phyloP scores from a whole-genome alignment of 2,888 invertebrate species.

The Smittia sp. region DNA sequence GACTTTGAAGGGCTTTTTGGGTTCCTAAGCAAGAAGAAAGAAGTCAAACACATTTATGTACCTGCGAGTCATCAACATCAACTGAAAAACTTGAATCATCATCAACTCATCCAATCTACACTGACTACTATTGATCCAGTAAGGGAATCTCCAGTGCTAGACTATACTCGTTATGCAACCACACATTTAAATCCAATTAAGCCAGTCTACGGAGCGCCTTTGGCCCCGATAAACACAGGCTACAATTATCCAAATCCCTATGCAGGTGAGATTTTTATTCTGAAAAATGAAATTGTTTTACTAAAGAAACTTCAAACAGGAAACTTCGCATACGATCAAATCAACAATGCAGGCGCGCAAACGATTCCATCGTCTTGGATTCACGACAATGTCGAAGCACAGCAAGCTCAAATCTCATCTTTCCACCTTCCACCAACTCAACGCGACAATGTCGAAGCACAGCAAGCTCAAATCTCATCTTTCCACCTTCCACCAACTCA shows the following conservation, averaged over 20 bases:
- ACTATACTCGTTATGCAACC: constrained; percentile 43
- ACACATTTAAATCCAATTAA: constrained; percentile 38
- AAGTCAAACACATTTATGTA: constrained; percentile 37
- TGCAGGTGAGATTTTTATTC: constrained; percentile 16
- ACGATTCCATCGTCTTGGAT: constrained; percentile 22
- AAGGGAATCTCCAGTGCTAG: constrained; percentile 20
- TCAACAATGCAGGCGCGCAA: neutral
- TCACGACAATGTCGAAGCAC: neutral
- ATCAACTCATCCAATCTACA: constrained; percentile 15
- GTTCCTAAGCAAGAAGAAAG: constrained; percentile 34
- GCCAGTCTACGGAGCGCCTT: constrained; percentile 41
- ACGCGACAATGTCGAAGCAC: constrained; percentile 43
- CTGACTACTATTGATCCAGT: constrained; percentile 22
- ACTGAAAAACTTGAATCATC: constrained; percentile 24
- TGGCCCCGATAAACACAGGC: neutral
- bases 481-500: neutral
- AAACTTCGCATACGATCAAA: neutral
- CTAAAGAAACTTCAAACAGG: constrained; percentile 2
- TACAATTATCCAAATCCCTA: constrained; percentile 20
- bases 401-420: neutral
- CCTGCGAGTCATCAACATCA: constrained; percentile 37
- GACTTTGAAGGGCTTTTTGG: constrained; percentile 31
- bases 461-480: neutral
- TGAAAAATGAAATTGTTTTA: neutral
- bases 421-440: neutral